Percentiles rank a stretch among this genome's conserved stretches.
Evolutionary conservation across 2,113 vertebrate genomes (phyloP).

Genomic region (Riparia riparia): DNA sequence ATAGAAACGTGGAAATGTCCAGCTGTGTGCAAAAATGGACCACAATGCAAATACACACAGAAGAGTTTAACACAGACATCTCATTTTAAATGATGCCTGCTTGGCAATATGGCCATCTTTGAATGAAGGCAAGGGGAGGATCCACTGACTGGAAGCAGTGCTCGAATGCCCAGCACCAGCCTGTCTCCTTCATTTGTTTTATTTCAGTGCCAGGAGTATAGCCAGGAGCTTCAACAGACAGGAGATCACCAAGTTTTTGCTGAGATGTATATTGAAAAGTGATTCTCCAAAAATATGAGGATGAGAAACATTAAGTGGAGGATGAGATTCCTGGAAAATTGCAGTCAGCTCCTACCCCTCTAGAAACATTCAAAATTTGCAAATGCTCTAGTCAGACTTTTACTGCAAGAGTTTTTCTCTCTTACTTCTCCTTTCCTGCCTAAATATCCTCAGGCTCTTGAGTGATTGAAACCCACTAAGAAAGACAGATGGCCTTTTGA

Average conservation of each 20-base stretch:
- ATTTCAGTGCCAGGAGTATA: not conserved
- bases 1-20: not conserved
- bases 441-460: constrained; percentile 17
- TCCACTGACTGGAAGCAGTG: not conserved
- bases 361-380: not conserved
- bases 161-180: not conserved
- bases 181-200: not conserved
- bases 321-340: not conserved
- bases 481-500: constrained; percentile 50
- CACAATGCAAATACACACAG: not conserved
- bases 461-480: constrained; percentile 31
- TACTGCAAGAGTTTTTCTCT: not conserved
- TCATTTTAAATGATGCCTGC: not conserved
- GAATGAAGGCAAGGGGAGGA: not conserved
- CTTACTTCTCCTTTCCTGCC: not conserved
- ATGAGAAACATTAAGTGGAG: not conserved
- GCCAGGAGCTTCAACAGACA: not conserved
- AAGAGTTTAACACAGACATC: not conserved
- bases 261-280: not conserved
- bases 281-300: not conserved
- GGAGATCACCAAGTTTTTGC: not conserved
- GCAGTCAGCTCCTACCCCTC: not conserved
- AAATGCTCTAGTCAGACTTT: not conserved
- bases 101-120: not conserved
- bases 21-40: not conserved